Evolutionary conservation across 2,888 invertebrate genomes (phyloP).

Genomic region (Ectemnius lituratus): DNA sequence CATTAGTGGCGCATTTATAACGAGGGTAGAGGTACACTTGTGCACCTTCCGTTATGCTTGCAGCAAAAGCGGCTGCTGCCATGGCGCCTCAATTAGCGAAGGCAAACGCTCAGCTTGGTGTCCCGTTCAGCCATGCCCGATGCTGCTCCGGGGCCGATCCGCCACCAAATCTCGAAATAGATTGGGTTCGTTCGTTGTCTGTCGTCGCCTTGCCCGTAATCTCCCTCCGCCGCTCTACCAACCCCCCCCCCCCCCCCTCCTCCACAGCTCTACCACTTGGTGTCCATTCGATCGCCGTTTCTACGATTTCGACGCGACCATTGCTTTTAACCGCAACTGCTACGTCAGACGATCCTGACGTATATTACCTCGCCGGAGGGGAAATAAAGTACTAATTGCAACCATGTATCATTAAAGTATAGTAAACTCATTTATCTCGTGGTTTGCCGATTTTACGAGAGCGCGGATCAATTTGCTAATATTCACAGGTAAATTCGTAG

Average conservation of each 20-base stretch:
- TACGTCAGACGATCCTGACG: too few relatives aligned
- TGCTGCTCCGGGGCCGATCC: conserved; percentile 40
- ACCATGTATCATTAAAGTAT: too few relatives aligned
- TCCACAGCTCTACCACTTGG: conserved; percentile 28
- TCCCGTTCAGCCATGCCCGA: conserved; percentile 43
- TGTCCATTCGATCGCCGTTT: conserved; percentile 23
- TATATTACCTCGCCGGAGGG: too few relatives aligned
- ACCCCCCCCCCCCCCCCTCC: too few relatives aligned
- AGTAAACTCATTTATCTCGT: too few relatives aligned
- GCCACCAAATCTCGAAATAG: conserved; percentile 58
- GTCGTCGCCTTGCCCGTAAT: conserved; percentile 34
- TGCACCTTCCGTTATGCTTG: conserved; percentile 54
- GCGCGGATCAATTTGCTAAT: too few relatives aligned
- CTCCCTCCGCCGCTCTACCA: conserved; percentile 15
- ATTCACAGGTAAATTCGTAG: too few relatives aligned
- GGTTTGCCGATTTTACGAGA: too few relatives aligned
- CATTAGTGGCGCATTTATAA: conserved; percentile 11
- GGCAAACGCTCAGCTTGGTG: conserved; percentile 29
- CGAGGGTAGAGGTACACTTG: conserved; percentile 18
- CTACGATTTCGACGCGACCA: conserved; percentile 10
- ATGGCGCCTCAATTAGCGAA: conserved; percentile 67
- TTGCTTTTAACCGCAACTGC: too few relatives aligned
- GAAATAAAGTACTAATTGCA: too few relatives aligned
- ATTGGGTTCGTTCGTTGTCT: conserved; percentile 49
- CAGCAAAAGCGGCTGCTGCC: conserved; percentile 55